Evolutionary conservation across 2,888 invertebrate species (phyloP).

Genomic region (Automeris io): DNA sequence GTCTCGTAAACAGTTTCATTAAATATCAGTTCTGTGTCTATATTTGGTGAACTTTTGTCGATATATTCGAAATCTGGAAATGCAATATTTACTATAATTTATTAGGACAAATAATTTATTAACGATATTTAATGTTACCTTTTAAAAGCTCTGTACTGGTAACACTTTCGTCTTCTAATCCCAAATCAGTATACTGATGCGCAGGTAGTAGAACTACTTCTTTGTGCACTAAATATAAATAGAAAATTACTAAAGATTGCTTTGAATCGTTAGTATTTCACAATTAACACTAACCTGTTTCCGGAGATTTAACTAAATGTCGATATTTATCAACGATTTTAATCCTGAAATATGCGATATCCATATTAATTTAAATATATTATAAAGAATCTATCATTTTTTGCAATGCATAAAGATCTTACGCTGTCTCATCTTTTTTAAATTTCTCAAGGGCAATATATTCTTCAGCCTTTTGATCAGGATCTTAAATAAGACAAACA

Average conservation of each 20-base stretch:
- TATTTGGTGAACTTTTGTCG: conserved; percentile 20
- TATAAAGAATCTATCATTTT: neutral
- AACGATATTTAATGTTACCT: conserved; percentile 16
- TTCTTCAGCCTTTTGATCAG: conserved; percentile 15
- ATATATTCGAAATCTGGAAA: conserved; percentile 24
- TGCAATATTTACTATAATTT: conserved; percentile 2
- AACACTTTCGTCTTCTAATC: conserved; percentile 26
- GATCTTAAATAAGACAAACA: conserved; percentile 15
- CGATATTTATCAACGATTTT: conserved; percentile 46
- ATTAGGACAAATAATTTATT: neutral
- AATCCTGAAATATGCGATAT: conserved; percentile 35
- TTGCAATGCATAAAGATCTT: conserved; percentile 16
- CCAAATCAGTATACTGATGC: conserved; percentile 15
- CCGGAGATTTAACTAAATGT: conserved; percentile 32
- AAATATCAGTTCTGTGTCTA: conserved; percentile 14
- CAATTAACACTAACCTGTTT: neutral
- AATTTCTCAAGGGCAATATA: conserved; percentile 22
- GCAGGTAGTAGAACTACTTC: conserved; percentile 6
- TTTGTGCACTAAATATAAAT: no score
- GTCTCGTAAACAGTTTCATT: conserved; percentile 11
- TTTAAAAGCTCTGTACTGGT: conserved; percentile 27
- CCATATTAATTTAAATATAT: conserved; percentile 4
- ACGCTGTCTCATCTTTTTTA: conserved; percentile 29
- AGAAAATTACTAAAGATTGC: no score
- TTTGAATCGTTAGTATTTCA: no score